A percentile compares a stretch with the other conserved stretches of the same genome.
phyloP scores from a whole-genome alignment of 2,888 invertebrate species.

The Andrena hattorfiana region DNA sequence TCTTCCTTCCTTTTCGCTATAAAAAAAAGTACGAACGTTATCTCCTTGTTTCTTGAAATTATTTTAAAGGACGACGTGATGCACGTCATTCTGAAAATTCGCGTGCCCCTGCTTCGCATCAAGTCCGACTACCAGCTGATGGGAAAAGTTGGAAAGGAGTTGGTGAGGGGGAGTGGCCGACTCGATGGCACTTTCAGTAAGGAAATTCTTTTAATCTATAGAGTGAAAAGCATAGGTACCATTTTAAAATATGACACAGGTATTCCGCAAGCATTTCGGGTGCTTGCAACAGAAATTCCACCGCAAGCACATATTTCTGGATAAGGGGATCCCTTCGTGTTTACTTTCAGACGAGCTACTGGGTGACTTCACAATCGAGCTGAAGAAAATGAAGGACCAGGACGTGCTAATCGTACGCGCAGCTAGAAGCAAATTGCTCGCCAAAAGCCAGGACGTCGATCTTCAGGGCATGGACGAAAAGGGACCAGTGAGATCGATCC shows the following conservation, averaged over 20 bases:
- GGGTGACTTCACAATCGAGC: conserved; percentile 82
- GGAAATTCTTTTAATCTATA: conserved; percentile 40
- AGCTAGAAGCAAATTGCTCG: conserved; percentile 79
- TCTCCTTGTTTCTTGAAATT: background rate
- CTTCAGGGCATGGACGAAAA: conserved; percentile 81
- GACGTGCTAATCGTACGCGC: conserved; percentile 80
- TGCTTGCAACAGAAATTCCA: no score
- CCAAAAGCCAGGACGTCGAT: conserved; percentile 73
- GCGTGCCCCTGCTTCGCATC: conserved; percentile 78
- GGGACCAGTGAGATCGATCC: conserved; percentile 78
- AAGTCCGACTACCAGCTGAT: conserved; percentile 79
- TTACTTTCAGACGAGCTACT: conserved; percentile 75
- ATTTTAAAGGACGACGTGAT: conserved; percentile 81
- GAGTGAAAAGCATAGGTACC: background rate
- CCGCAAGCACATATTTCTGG: no score
- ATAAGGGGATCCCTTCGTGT: background rate
- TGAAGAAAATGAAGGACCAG: conserved; percentile 77
- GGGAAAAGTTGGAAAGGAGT: conserved; percentile 80
- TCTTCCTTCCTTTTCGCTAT: no score
- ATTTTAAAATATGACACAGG: no score
- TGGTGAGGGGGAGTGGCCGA: conserved; percentile 79
- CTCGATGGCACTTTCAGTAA: conserved; percentile 82
- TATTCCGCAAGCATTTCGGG: no score
- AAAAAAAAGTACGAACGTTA: background rate
- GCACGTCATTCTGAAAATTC: conserved; percentile 81